Evolutionary conservation across 2,888 invertebrate genomes (phyloP).

Genomic region (Ganaspis brasiliensis): DNA sequence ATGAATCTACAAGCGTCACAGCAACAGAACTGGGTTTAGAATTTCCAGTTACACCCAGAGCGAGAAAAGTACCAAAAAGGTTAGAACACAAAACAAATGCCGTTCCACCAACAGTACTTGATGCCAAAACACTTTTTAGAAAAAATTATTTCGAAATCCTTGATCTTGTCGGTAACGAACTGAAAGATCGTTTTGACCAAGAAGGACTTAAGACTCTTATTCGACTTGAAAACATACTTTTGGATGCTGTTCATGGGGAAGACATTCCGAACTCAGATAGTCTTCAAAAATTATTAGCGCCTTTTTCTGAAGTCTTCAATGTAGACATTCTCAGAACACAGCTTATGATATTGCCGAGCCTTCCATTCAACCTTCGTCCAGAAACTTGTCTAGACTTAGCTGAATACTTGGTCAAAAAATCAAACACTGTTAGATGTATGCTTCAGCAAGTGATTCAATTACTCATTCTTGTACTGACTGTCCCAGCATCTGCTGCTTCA

Average conservation of each 20-base stretch:
- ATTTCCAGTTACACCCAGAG: conserved; percentile 1
- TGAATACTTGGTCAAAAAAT: not conserved
- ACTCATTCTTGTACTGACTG: conserved; percentile 15
- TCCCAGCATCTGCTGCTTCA: conserved; percentile 39
- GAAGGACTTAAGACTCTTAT: not conserved
- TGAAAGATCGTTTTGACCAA: not conserved
- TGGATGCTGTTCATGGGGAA: conserved; percentile 14
- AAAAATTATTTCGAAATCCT: conserved; percentile 17
- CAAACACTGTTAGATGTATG: conserved; percentile 4
- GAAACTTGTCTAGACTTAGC: not conserved
- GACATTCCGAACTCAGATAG: not conserved
- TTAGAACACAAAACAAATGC: conserved; percentile 26
- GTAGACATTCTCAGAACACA: conserved; percentile 1
- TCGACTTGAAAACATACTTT: conserved; percentile 20
- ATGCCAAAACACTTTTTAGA: not conserved
- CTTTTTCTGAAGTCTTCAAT: conserved; percentile 18
- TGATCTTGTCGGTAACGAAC: not conserved
- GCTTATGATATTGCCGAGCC: conserved; percentile 13
- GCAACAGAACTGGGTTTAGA: conserved; percentile 5
- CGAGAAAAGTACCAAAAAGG: conserved; percentile 17
- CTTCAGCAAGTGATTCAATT: conserved; percentile 17
- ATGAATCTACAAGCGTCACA: not conserved
- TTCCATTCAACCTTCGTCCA: not conserved
- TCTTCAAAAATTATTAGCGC: conserved; percentile 1
- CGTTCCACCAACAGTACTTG: not conserved